Evolutionary conservation across 1,140 invertebrate species (phyloP).

Genomic region (Tigriopus japonicus): DNA sequence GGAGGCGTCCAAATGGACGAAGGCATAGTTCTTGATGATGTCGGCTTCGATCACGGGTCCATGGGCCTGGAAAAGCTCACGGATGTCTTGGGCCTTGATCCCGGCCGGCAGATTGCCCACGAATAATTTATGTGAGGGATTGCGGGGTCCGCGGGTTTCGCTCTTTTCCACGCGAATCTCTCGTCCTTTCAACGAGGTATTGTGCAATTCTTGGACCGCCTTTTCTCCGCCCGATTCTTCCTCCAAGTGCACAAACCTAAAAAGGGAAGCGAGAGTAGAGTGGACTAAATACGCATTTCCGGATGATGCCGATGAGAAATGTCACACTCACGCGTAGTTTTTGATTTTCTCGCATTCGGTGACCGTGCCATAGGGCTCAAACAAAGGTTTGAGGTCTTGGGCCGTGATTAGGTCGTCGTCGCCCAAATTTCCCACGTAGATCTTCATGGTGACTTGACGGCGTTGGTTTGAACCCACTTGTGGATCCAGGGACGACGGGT

Average conservation of each 20-base stretch:
- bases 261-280: background rate
- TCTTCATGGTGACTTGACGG: slow-evolving; percentile 5
- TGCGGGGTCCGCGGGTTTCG: background rate
- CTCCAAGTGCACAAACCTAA: slow-evolving; percentile 3
- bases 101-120: slow-evolving; percentile 7
- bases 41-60: background rate
- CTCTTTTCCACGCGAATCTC: background rate
- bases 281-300: too few species aligned
- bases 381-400: slow-evolving; percentile 6
- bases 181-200: background rate
- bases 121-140: slow-evolving; percentile 3
- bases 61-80: background rate
- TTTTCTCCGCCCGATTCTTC: background rate
- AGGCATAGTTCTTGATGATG: slow-evolving; percentile 5
- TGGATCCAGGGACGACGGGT: too few species aligned
- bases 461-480: too few species aligned
- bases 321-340: background rate
- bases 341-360: background rate
- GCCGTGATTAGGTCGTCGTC: slow-evolving; percentile 1
- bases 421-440: slow-evolving; percentile 1
- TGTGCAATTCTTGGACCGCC: background rate
- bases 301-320: too few species aligned
- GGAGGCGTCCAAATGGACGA: background rate
- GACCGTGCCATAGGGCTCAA: slow-evolving; percentile 3
- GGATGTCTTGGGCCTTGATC: background rate